Conservation (phyloP, 2,888 invertebrate genomes). For the Tachina lurida region DNA sequence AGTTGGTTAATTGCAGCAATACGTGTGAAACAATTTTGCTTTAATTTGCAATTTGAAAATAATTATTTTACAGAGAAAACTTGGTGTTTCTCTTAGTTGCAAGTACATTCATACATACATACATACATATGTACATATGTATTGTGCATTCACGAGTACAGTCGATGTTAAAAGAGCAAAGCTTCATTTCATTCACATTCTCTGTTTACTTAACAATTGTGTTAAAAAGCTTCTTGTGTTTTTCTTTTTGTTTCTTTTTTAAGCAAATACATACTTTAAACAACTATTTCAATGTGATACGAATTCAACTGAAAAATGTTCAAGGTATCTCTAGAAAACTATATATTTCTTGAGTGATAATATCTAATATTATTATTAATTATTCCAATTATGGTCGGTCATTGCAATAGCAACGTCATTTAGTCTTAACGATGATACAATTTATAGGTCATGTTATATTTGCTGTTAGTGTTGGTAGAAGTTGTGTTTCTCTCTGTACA, state of each 20-base stretch:
- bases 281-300: too few species aligned
- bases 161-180: neutral
- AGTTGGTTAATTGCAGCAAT: neutral
- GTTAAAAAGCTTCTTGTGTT: neutral
- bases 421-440: slow-evolving; percentile 28
- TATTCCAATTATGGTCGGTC: neutral
- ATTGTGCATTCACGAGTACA: too few species aligned
- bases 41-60: neutral
- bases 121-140: too few species aligned
- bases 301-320: too few species aligned
- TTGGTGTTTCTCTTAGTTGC: neutral
- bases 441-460: slow-evolving; percentile 63
- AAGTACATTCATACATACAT: neutral
- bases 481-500: neutral
- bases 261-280: neutral
- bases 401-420: slow-evolving; percentile 53
- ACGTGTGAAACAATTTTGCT: neutral
- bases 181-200: neutral
- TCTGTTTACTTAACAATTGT: neutral
- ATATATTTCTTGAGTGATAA: too few species aligned
- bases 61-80: neutral
- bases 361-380: neutral
- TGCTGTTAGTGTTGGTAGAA: neutral
- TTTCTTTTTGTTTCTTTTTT: neutral
- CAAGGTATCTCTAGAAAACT: too few species aligned